phyloP scores from a whole-genome alignment of 2,113 vertebrate genomes.

The Poeciliopsis turrubarensis region DNA sequence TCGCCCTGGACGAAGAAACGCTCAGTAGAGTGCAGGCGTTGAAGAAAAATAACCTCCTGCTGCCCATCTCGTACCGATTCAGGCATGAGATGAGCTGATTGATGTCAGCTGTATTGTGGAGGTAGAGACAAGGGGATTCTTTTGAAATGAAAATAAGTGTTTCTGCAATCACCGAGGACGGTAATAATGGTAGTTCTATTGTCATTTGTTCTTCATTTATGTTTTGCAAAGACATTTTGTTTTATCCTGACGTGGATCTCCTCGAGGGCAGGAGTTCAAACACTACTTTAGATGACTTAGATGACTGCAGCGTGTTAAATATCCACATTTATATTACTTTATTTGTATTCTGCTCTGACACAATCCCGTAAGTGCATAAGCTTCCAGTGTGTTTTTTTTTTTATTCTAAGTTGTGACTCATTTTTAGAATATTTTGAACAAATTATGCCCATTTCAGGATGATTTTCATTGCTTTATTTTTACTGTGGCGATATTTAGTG shows the following conservation, averaged over 20 bases:
- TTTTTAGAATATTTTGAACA: neutral
- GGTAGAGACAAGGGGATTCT: slow-evolving; percentile 13
- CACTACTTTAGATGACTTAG: slow-evolving; percentile 2
- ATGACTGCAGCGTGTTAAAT: slow-evolving; percentile 11
- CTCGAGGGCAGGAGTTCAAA: neutral
- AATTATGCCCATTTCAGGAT: neutral
- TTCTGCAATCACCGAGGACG: neutral
- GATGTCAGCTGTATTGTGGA: neutral
- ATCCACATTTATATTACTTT: slow-evolving; percentile 7
- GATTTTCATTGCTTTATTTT: neutral
- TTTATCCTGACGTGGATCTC: slow-evolving; percentile 6
- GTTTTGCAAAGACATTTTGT: slow-evolving; percentile 6
- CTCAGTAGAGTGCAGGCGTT: slow-evolving; percentile 88
- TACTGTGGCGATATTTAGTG: neutral
- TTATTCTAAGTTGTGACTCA: neutral
- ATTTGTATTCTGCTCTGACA: slow-evolving; percentile 25
- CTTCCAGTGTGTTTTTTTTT: slow-evolving; percentile 1
- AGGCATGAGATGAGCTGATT: slow-evolving; percentile 51
- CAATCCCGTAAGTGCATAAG: neutral
- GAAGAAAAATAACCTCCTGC: slow-evolving; percentile 90
- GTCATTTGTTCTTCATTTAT: neutral
- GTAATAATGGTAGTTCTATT: slow-evolving; percentile 4
- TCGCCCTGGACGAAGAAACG: slow-evolving; percentile 87
- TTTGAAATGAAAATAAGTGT: slow-evolving; percentile 1
- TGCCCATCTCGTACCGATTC: slow-evolving; percentile 92